Percentiles rank a stretch among this genome's conserved stretches.
These are phyloP conservation scores for Clarias batrachus DNA, from an alignment of 2,113 vertebrate species.

Conservation along the genomic window DNA sequence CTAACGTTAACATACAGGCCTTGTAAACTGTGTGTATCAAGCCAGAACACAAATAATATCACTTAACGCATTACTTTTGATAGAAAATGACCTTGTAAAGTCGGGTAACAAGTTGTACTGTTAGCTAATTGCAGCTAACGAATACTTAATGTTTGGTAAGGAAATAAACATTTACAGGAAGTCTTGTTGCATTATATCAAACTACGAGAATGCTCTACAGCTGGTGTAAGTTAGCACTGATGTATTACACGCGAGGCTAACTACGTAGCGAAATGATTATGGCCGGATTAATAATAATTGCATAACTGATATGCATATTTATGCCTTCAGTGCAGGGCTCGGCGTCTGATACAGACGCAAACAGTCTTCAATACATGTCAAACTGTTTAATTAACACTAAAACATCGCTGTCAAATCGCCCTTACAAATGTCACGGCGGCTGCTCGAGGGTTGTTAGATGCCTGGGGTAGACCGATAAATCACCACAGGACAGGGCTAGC, in stretches of 20 bases:
- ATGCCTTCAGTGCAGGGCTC: background rate
- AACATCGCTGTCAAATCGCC: background rate
- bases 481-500: background rate
- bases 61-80: background rate
- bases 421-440: background rate
- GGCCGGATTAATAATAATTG: background rate
- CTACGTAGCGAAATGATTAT: constrained; percentile 33
- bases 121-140: background rate
- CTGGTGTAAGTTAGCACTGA: background rate
- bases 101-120: background rate
- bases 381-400: background rate
- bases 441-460: background rate
- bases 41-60: background rate
- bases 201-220: background rate
- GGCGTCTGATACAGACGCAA: background rate
- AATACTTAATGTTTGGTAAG: background rate
- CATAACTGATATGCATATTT: background rate
- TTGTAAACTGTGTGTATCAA: background rate
- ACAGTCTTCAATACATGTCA: background rate
- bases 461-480: background rate
- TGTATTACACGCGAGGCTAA: constrained; percentile 19
- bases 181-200: background rate
- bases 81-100: background rate
- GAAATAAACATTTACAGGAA: background rate
- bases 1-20: background rate